These are phyloP conservation scores for Amphiduros pacificus DNA, from an alignment of 2,888 invertebrate species.

Conservation along the genomic window DNA sequence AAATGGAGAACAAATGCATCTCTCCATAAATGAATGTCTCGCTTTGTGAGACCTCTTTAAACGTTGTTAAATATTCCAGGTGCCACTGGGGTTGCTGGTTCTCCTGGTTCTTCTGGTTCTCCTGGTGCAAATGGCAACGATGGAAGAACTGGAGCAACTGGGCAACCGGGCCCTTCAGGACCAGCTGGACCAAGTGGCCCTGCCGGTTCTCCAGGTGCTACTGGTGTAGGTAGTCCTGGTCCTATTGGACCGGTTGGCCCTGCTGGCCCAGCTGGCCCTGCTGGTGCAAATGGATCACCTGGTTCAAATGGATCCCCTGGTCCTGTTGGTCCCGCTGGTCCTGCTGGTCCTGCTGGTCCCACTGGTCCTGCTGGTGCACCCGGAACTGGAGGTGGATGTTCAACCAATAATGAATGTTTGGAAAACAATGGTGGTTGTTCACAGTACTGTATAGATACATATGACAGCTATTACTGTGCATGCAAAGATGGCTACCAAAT, in stretches of 20 bases:
- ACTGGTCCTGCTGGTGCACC: slow-evolving; percentile 50
- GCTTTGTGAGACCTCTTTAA: too few species aligned
- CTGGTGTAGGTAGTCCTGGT: slow-evolving; percentile 41
- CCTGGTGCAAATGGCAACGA: slow-evolving; percentile 3
- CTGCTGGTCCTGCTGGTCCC: slow-evolving; percentile 68
- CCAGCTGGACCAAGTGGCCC: too few species aligned
- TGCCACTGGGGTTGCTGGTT: too few species aligned
- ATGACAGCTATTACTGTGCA: slow-evolving; percentile 9
- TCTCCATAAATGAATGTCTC: too few species aligned
- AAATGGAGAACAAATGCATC: too few species aligned
- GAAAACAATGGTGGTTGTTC: slow-evolving; percentile 7
- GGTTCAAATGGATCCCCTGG: neutral
- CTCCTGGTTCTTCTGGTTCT: slow-evolving; percentile 10
- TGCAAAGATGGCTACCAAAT: slow-evolving; percentile 14
- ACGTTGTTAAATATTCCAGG: too few species aligned
- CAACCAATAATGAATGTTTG: neutral
- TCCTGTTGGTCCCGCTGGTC: slow-evolving; percentile 61
- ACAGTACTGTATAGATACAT: slow-evolving; percentile 10
- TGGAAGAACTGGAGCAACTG: neutral
- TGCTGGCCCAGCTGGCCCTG: slow-evolving; percentile 65
- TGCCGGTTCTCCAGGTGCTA: too few species aligned
- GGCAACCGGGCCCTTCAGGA: slow-evolving; percentile 1
- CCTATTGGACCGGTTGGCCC: slow-evolving; percentile 67
- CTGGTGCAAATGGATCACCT: slow-evolving; percentile 63
- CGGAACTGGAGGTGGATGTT: neutral